phyloP scores from a whole-genome alignment of 1,140 invertebrate species.

The Habropoda laboriosa region DNA sequence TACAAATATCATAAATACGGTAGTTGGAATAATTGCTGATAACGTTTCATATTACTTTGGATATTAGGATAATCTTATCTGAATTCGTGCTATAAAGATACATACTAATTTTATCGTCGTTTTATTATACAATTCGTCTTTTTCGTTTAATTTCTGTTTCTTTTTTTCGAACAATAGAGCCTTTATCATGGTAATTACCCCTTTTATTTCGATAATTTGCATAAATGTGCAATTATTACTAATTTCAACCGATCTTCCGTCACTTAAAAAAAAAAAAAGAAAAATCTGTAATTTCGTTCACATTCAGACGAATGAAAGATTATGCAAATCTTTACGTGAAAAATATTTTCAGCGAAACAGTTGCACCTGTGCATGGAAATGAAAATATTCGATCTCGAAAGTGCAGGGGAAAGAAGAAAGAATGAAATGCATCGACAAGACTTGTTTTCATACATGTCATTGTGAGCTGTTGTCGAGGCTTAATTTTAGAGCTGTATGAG shows the following conservation, averaged over 20 bases:
- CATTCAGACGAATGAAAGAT: background rate
- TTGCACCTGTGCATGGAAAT: background rate
- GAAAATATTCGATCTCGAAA: background rate
- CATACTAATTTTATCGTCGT: background rate
- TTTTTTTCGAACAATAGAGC: background rate
- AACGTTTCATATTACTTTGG: background rate
- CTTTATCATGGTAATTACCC: background rate
- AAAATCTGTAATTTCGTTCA: too few species aligned
- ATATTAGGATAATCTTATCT: background rate
- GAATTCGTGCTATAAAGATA: background rate
- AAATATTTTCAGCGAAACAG: background rate
- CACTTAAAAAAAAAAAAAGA: background rate
- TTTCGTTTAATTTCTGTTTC: background rate
- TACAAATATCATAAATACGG: too few species aligned
- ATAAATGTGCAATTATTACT: background rate
- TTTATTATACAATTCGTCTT: background rate
- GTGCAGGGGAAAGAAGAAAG: background rate
- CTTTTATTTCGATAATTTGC: background rate
- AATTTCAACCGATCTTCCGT: too few species aligned
- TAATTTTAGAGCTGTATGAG: conserved; percentile 17
- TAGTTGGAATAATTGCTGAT: background rate
- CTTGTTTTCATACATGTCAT: background rate
- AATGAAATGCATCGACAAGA: background rate
- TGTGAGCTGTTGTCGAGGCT: background rate
- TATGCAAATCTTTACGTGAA: background rate